phyloP scores from a whole-genome alignment of 2,113 vertebrate genomes.

The Spermophilus dauricus region DNA sequence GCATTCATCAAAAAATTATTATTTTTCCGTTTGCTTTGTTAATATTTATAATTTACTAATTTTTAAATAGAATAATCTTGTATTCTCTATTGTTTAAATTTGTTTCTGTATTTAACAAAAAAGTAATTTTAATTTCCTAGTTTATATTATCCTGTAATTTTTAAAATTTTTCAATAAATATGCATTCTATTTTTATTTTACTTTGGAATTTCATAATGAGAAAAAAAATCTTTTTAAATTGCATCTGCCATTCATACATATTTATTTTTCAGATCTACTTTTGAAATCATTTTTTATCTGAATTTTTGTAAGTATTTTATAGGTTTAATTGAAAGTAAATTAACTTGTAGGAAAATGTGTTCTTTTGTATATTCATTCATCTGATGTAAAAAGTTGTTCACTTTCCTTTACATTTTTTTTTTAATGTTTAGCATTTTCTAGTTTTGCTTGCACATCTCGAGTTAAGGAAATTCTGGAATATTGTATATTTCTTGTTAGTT shows the following conservation, averaged over 20 bases:
- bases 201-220: conserved; percentile 30
- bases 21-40: conserved; percentile 36
- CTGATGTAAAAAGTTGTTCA: not conserved
- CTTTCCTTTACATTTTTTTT: not conserved
- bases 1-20: conserved; percentile 41
- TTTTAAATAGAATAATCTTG: not conserved
- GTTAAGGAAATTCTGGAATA: not conserved
- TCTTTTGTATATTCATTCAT: not conserved
- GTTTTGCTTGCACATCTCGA: not conserved
- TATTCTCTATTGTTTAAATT: conserved; percentile 37
- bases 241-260: not conserved
- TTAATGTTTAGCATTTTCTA: not conserved
- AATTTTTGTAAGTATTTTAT: conserved; percentile 22
- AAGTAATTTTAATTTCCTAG: conserved; percentile 36
- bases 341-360: not conserved
- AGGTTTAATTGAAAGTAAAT: conserved; percentile 47
- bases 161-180: not conserved
- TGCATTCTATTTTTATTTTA: conserved; percentile 32
- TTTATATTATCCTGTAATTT: conserved; percentile 1
- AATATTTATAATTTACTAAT: conserved; percentile 24
- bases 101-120: conserved; percentile 59
- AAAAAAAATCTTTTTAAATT: conserved; percentile 19
- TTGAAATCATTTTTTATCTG: conserved; percentile 34
- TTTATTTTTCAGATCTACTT: conserved; percentile 56
- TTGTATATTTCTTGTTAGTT: not conserved